Base-by-base conservation (phyloP, 2,888 invertebrate genomes). In the Spodoptera littoralis region DNA sequence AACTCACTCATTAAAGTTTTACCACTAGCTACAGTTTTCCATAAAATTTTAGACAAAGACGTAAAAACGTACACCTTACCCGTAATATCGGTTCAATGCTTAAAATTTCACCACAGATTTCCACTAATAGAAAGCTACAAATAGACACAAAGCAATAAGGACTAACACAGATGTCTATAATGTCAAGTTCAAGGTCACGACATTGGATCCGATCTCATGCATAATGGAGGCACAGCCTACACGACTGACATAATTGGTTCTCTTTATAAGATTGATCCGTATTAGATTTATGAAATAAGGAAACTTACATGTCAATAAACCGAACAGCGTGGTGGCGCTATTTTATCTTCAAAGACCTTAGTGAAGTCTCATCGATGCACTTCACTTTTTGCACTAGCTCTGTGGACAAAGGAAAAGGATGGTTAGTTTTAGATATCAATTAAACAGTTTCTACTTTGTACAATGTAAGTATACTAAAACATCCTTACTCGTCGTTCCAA, bases 311-410 rank as follows among this genome's bases (percentile, higher is more conserved):
- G 82, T 89, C 69, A 84, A 81, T 85, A 81, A 82, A 86, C 77
- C 86, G 88, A 86, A 86, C 92, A 92, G 93, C 87, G 89, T 92
- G 92, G 84, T 85, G 88, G 86, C 86, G 85, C 83, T 82, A 80
- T 65, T 81, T 82, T 82, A 4, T 80, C 82, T 80, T 71, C 75
- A 75, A 69, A 83, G 73, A 81, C 77, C 86, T 36, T 88, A 90
- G 84, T 83, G 84, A 77, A 84, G 88, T 89, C 82, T 90, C 92
- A 92, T 93, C 87, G 89, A 91, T 87, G 84, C 87, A 90, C 88
- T 84, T 75, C 87, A 88, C 84, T 87, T 71, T 22, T 65, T 73
- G 77, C 86, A 86, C 85, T 83, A 79, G 76, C 79, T 82, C 91
- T 92, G 91, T 60, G 80, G 69, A 88, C 88, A 90, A 90, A 72